Evolutionary conservation across 2,888 invertebrate species (phyloP).

Genomic region (Dasypogon diadema): DNA sequence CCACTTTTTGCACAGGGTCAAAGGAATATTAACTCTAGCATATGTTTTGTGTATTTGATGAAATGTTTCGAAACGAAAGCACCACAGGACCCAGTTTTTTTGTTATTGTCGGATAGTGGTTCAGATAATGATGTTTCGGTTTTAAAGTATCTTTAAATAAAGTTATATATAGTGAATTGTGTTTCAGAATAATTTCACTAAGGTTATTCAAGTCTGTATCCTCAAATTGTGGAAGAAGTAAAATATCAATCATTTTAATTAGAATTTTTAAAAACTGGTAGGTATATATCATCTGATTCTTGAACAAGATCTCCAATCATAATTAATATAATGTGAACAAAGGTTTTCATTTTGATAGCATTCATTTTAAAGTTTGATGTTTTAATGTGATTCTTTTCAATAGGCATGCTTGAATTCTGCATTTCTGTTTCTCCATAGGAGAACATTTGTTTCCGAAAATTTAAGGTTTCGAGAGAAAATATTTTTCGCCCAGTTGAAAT

Average conservation of each 20-base stretch:
- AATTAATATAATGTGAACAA: conserved; percentile 28
- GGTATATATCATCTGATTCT: background rate
- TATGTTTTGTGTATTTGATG: conserved; percentile 53
- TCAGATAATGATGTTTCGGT: conserved; percentile 53
- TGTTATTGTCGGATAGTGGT: conserved; percentile 53
- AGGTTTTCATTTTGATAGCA: conserved; percentile 31
- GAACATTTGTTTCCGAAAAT: conserved; percentile 51
- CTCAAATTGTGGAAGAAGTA: background rate
- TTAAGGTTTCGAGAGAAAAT: conserved; percentile 40
- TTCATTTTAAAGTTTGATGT: conserved; percentile 37
- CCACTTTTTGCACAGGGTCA: conserved; percentile 1
- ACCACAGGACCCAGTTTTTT: conserved; percentile 54
- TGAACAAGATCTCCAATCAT: conserved; percentile 32
- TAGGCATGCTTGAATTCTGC: conserved; percentile 31
- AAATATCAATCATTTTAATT: background rate
- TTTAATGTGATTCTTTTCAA: conserved; percentile 34
- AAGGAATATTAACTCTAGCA: conserved; percentile 38
- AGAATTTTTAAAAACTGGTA: background rate
- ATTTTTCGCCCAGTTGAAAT: too few species aligned
- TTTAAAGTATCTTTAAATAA: conserved; percentile 53
- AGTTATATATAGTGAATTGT: conserved; percentile 40
- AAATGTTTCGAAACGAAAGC: conserved; percentile 55
- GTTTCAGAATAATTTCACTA: conserved; percentile 42
- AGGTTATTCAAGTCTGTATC: background rate
- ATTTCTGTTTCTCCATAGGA: conserved; percentile 24